Evolutionary conservation across 2,888 invertebrate genomes (phyloP).

Genomic region (Himalopsyche kuldschensis): DNA sequence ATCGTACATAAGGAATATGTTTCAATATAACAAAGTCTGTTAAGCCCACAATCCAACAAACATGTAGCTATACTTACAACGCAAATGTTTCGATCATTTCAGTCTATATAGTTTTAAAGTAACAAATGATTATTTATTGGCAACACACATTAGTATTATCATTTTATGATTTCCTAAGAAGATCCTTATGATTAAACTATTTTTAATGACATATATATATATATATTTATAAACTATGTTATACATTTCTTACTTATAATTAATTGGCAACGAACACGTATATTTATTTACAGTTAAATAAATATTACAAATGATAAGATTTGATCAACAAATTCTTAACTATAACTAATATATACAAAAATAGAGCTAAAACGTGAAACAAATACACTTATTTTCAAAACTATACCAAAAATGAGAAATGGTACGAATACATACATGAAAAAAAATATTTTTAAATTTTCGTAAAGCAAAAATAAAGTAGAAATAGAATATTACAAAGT

Average conservation of each 20-base stretch:
- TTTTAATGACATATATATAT: background rate
- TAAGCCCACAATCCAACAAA: background rate
- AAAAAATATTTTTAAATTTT: too few species aligned
- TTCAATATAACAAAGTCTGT: background rate
- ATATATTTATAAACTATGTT: background rate
- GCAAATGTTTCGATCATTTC: too few species aligned
- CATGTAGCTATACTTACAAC: background rate
- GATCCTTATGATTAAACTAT: background rate
- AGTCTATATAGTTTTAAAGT: background rate
- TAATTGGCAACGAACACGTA: background rate
- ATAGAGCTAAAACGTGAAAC: too few species aligned
- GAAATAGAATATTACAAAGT: too few species aligned
- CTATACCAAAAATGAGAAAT: too few species aligned
- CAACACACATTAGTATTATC: background rate
- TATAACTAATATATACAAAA: background rate
- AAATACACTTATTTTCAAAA: too few species aligned
- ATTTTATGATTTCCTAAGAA: background rate
- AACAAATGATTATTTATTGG: too few species aligned
- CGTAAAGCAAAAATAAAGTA: too few species aligned
- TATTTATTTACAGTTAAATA: background rate
- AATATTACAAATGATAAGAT: background rate
- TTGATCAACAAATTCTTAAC: background rate
- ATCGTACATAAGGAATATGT: background rate
- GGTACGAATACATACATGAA: too few species aligned
- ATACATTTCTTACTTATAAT: background rate